Evolutionary conservation across 2,888 invertebrate genomes (phyloP), one percentile per base, ranked within the genome.

Genomic region (Dexiosoma caninum): DNA sequence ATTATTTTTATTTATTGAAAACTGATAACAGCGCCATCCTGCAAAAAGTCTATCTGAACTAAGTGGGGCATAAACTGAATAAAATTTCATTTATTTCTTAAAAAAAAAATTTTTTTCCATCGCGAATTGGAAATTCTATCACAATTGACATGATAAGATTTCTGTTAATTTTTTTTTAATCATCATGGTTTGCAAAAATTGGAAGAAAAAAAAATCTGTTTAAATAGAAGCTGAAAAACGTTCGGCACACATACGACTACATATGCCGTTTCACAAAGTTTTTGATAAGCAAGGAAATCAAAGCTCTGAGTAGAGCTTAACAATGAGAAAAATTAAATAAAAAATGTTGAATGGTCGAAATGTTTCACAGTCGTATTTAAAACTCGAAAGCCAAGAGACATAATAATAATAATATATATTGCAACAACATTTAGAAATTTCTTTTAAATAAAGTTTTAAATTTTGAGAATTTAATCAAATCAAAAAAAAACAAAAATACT

Each of bases 311-410:
- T 19, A 21, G 19, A 32, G 67, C 40, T 44, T 16, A 40, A 40
- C 51, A 16, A 16, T 49, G 32, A 46, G 35, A 30, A 49, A 30
- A 4, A 40, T 51, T n/a, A 27, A 78, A 40, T 55, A 49, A 55
- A 53, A 40, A 62, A 44, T 57, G 32, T 67, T 79, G 75, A 53
- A 37, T 79, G 70, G 71, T 53, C 76, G 80, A 71, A 71, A 71
- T 59, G 21, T 66, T 10, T 35, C 40, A 62, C 69, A 79, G 79
- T 75, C 57, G 70, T 19, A 7, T 37, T 44, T 19, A 8, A 42
- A 16, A 27, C 21, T 42, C 44, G 16, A 8, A 21, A 53, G 44
- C 12, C 30, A 35, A 12, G 70, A 66, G 49, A 60, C 51, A 27
- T 71, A 32, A 21, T n/a, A 55, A 59, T 51, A 42, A 23, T 7